Evolutionary conservation across 2,888 invertebrate genomes (phyloP).

Genomic region (Rhyacophila evoluta): DNA sequence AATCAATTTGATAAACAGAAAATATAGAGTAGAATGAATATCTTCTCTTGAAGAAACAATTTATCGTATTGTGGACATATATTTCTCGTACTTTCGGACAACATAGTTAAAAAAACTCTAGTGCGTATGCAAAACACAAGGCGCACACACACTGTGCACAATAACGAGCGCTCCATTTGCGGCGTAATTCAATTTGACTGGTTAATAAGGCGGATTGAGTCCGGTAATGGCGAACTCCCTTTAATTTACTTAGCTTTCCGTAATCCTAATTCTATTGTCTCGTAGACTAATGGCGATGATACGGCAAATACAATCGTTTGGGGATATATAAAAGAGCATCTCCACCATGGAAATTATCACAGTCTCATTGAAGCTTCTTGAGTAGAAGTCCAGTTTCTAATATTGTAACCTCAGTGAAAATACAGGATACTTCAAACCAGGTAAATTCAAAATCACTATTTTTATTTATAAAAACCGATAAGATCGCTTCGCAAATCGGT

Average conservation of each 20-base stretch:
- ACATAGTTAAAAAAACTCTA: too few species aligned
- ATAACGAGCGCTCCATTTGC: neutral
- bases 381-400: neutral
- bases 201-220: neutral
- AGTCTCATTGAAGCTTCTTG: neutral
- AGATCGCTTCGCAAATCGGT: too few species aligned
- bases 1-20: too few species aligned
- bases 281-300: neutral
- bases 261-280: conserved; percentile 24
- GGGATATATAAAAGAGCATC: neutral
- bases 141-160: neutral
- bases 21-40: too few species aligned
- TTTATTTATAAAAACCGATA: too few species aligned
- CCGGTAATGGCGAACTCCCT: neutral
- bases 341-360: neutral
- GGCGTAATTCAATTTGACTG: neutral
- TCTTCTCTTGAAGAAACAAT: too few species aligned
- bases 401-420: neutral
- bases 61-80: too few species aligned
- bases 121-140: too few species aligned
- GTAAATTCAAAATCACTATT: too few species aligned
- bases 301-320: neutral
- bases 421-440: neutral
- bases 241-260: neutral
- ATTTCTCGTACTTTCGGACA: too few species aligned